phyloP scores from a whole-genome alignment of 37 sponge, comb jelly and placozoan species.

The Haliclona indistincta region DNA sequence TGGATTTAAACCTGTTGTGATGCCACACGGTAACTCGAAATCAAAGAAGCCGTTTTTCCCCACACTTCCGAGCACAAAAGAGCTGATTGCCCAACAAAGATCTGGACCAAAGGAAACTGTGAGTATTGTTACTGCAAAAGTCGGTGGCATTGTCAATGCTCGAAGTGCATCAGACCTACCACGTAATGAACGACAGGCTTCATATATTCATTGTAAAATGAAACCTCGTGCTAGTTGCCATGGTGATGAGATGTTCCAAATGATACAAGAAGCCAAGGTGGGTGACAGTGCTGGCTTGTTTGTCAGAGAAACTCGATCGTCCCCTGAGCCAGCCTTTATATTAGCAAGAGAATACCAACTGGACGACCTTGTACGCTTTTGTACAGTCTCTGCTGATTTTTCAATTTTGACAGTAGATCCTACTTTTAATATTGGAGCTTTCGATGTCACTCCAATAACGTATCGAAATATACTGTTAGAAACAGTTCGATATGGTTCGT shows the following conservation, averaged over 20 bases:
- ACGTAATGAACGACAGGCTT: constrained; percentile 31
- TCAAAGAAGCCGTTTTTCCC: constrained; percentile 33
- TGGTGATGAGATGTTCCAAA: constrained; percentile 32
- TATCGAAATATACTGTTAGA: constrained; percentile 31
- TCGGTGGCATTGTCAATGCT: constrained; percentile 33
- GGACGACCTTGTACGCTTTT: too few species aligned
- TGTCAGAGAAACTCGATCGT: constrained; percentile 21
- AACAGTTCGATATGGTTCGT: constrained; percentile 4
- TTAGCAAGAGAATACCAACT: too few species aligned
- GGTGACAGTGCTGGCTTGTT: constrained; percentile 21
- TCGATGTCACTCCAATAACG: constrained; percentile 51
- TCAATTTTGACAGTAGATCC: constrained; percentile 50
- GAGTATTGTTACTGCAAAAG: background rate
- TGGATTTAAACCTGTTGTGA: constrained; percentile 20
- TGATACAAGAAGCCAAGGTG: constrained; percentile 34
- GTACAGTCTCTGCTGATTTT: constrained; percentile 34
- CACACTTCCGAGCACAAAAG: constrained; percentile 33
- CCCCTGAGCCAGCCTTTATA: constrained; percentile 50
- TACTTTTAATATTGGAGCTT: constrained; percentile 45
- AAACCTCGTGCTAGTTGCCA: too few species aligned
- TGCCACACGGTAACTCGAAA: constrained; percentile 43
- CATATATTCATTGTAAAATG: background rate
- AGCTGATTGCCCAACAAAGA: constrained; percentile 10
- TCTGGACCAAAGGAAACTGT: constrained; percentile 34
- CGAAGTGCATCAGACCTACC: constrained; percentile 25